Percentiles rank a stretch among this genome's conserved stretches.
Evolutionary conservation across 2,888 invertebrate genomes (phyloP).

Genomic region (Aleiodes testaceus): DNA sequence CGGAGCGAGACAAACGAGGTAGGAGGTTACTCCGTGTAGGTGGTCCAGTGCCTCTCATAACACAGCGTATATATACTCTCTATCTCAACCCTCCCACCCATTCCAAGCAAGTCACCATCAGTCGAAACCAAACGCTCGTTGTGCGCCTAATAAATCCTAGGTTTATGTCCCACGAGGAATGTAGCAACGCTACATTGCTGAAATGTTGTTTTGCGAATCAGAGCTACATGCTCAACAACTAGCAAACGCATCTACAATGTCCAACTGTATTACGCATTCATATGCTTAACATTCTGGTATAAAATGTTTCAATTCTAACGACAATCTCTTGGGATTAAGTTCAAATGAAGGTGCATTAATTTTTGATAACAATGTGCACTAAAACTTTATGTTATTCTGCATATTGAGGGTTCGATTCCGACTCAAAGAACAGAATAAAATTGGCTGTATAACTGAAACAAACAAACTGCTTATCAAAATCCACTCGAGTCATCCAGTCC

Average conservation of each 20-base stretch:
- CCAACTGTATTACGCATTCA: constrained; percentile 26
- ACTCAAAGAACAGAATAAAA: too few relatives aligned
- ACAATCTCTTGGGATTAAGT: too few relatives aligned
- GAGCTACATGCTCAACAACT: constrained; percentile 31
- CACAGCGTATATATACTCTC: constrained; percentile 34
- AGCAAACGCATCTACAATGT: constrained; percentile 34
- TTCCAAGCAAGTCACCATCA: constrained; percentile 30
- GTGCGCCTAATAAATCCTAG: constrained; percentile 45
- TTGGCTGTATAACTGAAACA: too few relatives aligned
- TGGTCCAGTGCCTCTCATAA: constrained; percentile 43
- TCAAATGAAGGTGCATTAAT: too few relatives aligned
- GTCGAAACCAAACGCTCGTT: constrained; percentile 44
- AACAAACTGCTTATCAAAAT: too few relatives aligned
- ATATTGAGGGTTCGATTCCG: too few relatives aligned
- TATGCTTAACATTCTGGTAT: constrained; percentile 13
- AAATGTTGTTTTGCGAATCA: constrained; percentile 28
- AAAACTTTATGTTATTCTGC: too few relatives aligned
- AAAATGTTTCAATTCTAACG: too few relatives aligned
- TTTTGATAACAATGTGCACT: too few relatives aligned
- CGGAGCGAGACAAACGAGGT: constrained; percentile 46
- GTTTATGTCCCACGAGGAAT: constrained; percentile 32
- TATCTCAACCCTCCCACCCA: constrained; percentile 33
- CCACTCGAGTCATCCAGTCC: background rate
- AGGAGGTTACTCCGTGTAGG: constrained; percentile 48
- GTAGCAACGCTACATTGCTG: constrained; percentile 24